Conservation (phyloP, 2,113 vertebrate species). For the Copsychus sechellarum region DNA sequence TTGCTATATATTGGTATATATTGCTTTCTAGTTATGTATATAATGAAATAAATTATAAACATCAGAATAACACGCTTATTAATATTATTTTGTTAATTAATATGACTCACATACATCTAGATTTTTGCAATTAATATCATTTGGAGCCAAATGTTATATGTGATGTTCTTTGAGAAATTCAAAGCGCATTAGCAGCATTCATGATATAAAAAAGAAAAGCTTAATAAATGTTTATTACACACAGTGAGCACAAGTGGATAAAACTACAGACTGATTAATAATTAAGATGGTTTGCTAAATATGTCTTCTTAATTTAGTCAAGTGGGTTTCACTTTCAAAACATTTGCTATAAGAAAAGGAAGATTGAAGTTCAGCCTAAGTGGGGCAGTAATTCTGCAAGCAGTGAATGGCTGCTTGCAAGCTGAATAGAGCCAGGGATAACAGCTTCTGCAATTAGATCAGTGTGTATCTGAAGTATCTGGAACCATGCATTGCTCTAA, state of each 20-base stretch:
- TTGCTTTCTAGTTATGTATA: not conserved
- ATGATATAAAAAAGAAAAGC: slow-evolving; percentile 28
- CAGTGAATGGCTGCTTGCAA: not conserved
- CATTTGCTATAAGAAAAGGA: slow-evolving; percentile 3
- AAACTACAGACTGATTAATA: slow-evolving; percentile 29
- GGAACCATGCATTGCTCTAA: not conserved
- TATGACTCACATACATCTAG: not conserved
- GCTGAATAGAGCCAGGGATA: not conserved
- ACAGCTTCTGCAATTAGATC: not conserved
- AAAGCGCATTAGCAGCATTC: slow-evolving; percentile 11
- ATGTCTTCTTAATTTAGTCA: slow-evolving; percentile 30
- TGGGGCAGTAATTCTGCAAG: not conserved
- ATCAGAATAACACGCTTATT: not conserved
- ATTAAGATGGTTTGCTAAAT: slow-evolving; percentile 25
- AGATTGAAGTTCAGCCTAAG: not conserved
- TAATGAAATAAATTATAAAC: not conserved
- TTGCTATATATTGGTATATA: not conserved
- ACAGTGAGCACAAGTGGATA: slow-evolving; percentile 40
- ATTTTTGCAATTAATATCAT: not conserved
- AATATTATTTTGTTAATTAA: not conserved
- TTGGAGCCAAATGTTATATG: not conserved
- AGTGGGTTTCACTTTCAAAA: slow-evolving; percentile 42
- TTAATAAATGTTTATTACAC: slow-evolving; percentile 47
- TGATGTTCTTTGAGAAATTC: slow-evolving; percentile 10
- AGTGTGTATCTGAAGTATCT: not conserved